These are phyloP conservation scores for Trinectes maculatus DNA, from an alignment of 2,113 vertebrate genomes.

Conservation along the genomic window DNA sequence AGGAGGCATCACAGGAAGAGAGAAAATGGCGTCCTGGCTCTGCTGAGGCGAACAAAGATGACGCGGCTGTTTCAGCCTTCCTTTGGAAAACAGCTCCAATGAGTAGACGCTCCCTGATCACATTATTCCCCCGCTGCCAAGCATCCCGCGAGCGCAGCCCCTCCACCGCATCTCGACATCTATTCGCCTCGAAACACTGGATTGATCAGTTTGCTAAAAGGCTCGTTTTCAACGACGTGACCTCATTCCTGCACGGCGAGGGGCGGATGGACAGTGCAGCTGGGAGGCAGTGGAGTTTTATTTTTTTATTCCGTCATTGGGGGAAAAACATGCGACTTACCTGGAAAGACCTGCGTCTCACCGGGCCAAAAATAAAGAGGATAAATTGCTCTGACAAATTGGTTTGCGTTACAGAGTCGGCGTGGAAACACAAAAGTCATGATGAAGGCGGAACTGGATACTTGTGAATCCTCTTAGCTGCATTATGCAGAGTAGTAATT, in stretches of 20 bases:
- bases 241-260: constrained; percentile 20
- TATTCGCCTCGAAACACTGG: constrained; percentile 56
- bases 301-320: constrained; percentile 15
- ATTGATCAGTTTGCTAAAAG: constrained; percentile 69
- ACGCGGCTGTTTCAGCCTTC: constrained; percentile 36
- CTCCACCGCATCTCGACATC: constrained; percentile 62
- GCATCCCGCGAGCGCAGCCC: constrained; percentile 67
- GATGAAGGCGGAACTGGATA: constrained; percentile 1
- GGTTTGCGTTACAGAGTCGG: constrained; percentile 5
- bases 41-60: constrained; percentile 38
- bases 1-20: background rate
- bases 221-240: constrained; percentile 30
- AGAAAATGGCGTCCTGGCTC: constrained; percentile 34
- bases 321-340: constrained; percentile 22
- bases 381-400: constrained; percentile 27
- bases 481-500: background rate
- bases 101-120: constrained; percentile 59
- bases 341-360: background rate
- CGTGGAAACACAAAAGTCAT: constrained; percentile 6
- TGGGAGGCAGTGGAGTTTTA: constrained; percentile 22
- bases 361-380: background rate
- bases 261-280: constrained; percentile 18
- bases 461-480: background rate
- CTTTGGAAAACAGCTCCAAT: constrained; percentile 11
- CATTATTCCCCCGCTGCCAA: constrained; percentile 56